A percentile compares a stretch with the other conserved stretches of the same genome.
Evolutionary conservation across 2,888 invertebrate genomes (phyloP).

Genomic region (Xestia xanthographa): DNA sequence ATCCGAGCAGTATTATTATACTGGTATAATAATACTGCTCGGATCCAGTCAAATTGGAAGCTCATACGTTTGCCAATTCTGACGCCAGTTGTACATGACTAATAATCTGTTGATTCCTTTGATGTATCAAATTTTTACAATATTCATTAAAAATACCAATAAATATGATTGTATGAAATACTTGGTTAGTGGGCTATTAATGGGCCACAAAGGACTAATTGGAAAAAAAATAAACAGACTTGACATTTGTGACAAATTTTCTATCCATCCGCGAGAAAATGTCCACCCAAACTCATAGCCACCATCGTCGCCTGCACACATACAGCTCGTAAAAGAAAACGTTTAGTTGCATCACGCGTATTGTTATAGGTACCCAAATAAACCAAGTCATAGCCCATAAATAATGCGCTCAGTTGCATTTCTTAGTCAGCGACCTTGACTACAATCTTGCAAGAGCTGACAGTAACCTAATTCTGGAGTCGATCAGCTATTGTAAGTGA

Average conservation of each 20-base stretch:
- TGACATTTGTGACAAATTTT: too few species aligned
- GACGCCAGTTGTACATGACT: background rate
- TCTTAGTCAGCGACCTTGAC: conserved; percentile 55
- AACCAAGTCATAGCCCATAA: conserved; percentile 46
- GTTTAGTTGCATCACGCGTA: conserved; percentile 59
- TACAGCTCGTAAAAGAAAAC: conserved; percentile 56
- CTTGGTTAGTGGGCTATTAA: background rate
- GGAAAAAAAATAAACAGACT: too few species aligned
- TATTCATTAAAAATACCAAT: background rate
- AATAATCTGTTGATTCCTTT: background rate
- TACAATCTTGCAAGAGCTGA: conserved; percentile 34
- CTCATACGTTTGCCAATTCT: background rate
- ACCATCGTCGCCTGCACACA: conserved; percentile 39
- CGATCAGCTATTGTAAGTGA: conserved; percentile 30
- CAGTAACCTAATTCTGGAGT: conserved; percentile 35
- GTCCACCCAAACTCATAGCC: conserved; percentile 28
- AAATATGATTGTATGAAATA: background rate
- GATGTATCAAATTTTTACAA: background rate
- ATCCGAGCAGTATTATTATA: background rate
- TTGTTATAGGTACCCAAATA: conserved; percentile 54
- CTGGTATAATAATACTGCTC: too few species aligned
- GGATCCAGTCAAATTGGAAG: background rate
- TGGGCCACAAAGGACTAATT: background rate
- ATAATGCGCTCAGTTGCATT: conserved; percentile 54
- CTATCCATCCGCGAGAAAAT: background rate